Conservation (phyloP, 2,888 invertebrate genomes). For the Eilema sororculum region DNA sequence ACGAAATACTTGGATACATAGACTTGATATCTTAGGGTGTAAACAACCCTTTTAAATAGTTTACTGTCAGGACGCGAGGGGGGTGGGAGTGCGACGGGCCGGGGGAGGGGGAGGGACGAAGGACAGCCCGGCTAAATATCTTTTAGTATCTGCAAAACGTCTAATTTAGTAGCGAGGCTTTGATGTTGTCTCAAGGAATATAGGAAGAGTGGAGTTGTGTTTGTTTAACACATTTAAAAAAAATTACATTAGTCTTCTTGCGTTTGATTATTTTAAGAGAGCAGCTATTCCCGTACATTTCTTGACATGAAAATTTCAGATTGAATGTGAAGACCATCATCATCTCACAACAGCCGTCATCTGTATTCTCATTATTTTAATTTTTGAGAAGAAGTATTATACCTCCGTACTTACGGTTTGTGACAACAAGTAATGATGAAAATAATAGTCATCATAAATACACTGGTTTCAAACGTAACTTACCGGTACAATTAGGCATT, state of each 20-base stretch:
- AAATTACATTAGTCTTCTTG: neutral
- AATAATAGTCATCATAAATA: too few relatives aligned
- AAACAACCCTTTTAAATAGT: slow-evolving; percentile 84
- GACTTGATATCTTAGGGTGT: slow-evolving; percentile 64
- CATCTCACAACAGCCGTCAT: too few relatives aligned
- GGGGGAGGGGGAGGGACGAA: slow-evolving; percentile 41
- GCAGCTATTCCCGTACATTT: too few relatives aligned
- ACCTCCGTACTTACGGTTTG: too few relatives aligned
- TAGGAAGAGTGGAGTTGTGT: slow-evolving; percentile 50
- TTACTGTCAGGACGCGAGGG: slow-evolving; percentile 59
- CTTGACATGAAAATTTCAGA: too few relatives aligned
- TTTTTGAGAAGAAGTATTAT: too few relatives aligned
- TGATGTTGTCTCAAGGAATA: slow-evolving; percentile 67
- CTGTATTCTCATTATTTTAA: too few relatives aligned
- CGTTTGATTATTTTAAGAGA: neutral
- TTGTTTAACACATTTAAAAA: neutral
- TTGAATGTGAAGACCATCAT: too few relatives aligned
- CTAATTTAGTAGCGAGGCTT: slow-evolving; percentile 79
- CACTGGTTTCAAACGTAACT: too few relatives aligned
- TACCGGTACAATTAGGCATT: too few relatives aligned
- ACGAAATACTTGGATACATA: slow-evolving; percentile 35
- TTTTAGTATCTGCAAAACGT: slow-evolving; percentile 84
- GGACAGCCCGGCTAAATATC: slow-evolving; percentile 73
- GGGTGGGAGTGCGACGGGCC: slow-evolving; percentile 24
- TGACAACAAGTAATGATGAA: too few relatives aligned